phyloP scores from a whole-genome alignment of 37 sponge, comb jelly and placozoan genomes.

The Axinella damicornis region DNA sequence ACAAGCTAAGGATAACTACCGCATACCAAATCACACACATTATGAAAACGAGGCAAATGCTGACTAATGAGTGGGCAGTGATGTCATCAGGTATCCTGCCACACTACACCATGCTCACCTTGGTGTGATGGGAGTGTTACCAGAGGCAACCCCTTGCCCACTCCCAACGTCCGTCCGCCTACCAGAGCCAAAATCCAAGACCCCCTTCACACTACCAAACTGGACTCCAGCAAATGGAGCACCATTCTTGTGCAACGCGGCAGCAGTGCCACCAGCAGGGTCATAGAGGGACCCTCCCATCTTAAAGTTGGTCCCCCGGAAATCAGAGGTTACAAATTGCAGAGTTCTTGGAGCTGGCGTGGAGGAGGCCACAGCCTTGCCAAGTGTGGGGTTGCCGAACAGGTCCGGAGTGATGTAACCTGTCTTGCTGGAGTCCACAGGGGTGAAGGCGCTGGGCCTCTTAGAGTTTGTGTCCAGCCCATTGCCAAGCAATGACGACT shows the following conservation, averaged over 20 bases:
- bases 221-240: not conserved
- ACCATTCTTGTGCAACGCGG: not conserved
- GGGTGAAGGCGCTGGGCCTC: not conserved
- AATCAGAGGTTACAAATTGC: not conserved
- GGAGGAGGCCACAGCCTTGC: constrained; percentile 82
- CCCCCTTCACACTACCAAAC: constrained; percentile 7
- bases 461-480: constrained; percentile 11
- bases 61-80: too few relatives aligned
- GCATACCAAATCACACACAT: too few relatives aligned
- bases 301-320: too few relatives aligned
- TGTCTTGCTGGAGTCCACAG: not conserved
- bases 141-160: not conserved
- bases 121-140: constrained; percentile 11
- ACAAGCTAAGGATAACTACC: too few relatives aligned
- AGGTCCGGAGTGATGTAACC: constrained; percentile 59
- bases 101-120: constrained; percentile 4
- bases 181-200: constrained; percentile 36
- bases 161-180: not conserved
- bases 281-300: too few relatives aligned
- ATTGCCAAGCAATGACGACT: not conserved
- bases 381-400: constrained; percentile 58
- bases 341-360: constrained; percentile 49
- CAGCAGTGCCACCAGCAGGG: too few relatives aligned
- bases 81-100: too few relatives aligned
- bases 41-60: too few relatives aligned